Base-by-base conservation (phyloP, 2,888 invertebrate species). In the Phyllotreta striolata region DNA sequence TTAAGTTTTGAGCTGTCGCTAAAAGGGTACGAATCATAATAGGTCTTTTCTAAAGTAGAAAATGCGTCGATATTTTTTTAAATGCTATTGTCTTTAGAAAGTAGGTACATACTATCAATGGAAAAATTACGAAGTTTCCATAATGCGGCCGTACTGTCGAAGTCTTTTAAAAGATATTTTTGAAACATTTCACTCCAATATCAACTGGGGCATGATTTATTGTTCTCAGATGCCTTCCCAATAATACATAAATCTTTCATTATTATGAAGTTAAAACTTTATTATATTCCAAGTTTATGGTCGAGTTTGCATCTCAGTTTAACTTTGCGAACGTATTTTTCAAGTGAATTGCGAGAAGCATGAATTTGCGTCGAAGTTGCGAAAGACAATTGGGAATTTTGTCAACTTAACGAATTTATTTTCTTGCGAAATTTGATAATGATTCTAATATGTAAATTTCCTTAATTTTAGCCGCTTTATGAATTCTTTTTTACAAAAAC, bases 231-330 rank as follows among this genome's bases (percentile, higher is more conserved):
- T 63, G 63, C 58, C 35, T 54, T 63, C 55, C 63, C 63, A 63
- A 62, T 62, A 57, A 54, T 57, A 56, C 60, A 64, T 64, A 61
- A 64, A 61, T 64, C 61, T 44, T 64, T 56, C 55, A 57, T 61
- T 62, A 61, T 60, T 54, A 64, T 62, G 52, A 54, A 61, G 62
- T 64, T 64, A 44, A 6, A 64, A 57, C 61, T 64, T 62, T 60
- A 64, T 64, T 52, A 62, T 64, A 64, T 64, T 44, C 61, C 43
- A 46, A 61, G 54, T 64, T 64, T 57, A 63, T 58, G 49, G 58
- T 63, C 49, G 58, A 63, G 55, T 63, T 63, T 47, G 63, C 54
- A 59, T 63, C 40, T 55, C 54, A 54, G 59, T 55, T 58, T 13
- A 59, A 63, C 55, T 58, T 59, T 52, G 43, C 35, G 10, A 41